Percentiles rank a stretch among this genome's conserved stretches.
Evolutionary conservation across 35 echinoderm and acorn worm species (phyloP).

Genomic region (Stichopus chloronotus): DNA sequence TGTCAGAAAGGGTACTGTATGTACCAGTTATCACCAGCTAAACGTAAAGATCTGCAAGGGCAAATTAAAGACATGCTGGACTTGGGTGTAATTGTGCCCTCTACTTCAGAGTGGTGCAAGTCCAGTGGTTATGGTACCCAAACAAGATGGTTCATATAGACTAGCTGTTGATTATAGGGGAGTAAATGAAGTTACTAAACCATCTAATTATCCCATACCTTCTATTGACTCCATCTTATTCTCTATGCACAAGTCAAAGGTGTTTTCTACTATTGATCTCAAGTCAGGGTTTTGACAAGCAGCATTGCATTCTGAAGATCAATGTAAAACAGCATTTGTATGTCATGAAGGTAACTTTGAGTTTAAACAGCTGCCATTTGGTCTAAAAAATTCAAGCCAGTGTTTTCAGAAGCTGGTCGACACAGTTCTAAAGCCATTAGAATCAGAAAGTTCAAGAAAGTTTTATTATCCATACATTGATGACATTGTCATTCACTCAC

Average conservation of each 20-base stretch:
- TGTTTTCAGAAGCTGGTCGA: constrained; percentile 13
- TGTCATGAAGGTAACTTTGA: constrained; percentile 16
- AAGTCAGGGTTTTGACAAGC: constrained; percentile 43
- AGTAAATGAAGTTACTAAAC: constrained; percentile 40
- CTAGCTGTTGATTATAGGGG: constrained; percentile 47
- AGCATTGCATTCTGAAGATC: neutral
- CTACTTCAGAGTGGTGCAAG: constrained; percentile 24
- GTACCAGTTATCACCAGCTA: neutral
- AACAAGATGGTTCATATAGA: constrained; percentile 24
- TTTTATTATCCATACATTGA: constrained; percentile 34
- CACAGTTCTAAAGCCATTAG: neutral
- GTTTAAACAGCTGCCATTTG: constrained; percentile 29
- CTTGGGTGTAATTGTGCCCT: neutral
- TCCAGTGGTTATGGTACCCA: constrained; percentile 29
- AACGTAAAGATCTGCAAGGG: neutral
- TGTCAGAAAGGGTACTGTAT: neutral
- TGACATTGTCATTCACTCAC: constrained; percentile 43
- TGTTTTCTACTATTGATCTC: constrained; percentile 37
- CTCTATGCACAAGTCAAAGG: neutral
- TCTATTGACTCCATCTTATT: constrained; percentile 27
- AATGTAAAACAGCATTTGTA: constrained; percentile 41
- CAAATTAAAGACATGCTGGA: constrained; percentile 4
- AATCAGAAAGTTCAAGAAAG: neutral
- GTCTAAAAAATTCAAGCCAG: neutral
- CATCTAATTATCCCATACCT: constrained; percentile 46